Conservation (phyloP, 2,888 invertebrate species). For the Polia nebulosa region DNA sequence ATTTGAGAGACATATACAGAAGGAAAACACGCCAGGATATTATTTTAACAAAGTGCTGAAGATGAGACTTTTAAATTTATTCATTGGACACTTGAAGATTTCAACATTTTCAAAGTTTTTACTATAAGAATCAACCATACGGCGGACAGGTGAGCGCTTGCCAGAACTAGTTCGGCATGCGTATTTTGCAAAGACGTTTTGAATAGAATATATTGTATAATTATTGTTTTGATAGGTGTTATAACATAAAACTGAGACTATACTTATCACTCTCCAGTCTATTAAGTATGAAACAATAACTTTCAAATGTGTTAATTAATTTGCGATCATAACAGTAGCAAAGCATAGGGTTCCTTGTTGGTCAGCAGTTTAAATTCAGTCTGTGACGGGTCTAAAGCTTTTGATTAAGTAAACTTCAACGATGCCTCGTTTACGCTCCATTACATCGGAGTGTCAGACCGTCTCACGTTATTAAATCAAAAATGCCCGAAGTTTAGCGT, state of each 20-base stretch:
- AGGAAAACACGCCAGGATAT: no score
- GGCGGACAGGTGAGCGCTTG: no score
- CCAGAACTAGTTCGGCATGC: no score
- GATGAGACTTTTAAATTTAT: no score
- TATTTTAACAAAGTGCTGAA: no score
- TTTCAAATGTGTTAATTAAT: not conserved
- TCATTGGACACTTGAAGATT: no score
- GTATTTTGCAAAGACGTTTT: no score
- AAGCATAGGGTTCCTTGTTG: no score
- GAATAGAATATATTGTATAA: not conserved
- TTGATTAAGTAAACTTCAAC: not conserved
- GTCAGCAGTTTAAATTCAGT: no score
- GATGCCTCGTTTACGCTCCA: not conserved
- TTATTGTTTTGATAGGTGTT: not conserved
- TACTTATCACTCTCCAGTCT: not conserved
- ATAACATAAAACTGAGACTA: not conserved
- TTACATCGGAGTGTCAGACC: not conserved
- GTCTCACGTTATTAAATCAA: not conserved
- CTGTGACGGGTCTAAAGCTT: conserved; percentile 15
- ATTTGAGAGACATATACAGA: no score
- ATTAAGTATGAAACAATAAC: conserved; percentile 2
- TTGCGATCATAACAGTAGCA: not conserved
- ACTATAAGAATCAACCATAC: no score
- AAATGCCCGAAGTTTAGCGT: not conserved
- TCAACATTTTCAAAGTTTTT: no score